Percentiles rank a stretch among this genome's conserved stretches.
These are phyloP conservation scores for Orius insidiosus DNA, from an alignment of 1,140 invertebrate species.

Conservation along the genomic window DNA sequence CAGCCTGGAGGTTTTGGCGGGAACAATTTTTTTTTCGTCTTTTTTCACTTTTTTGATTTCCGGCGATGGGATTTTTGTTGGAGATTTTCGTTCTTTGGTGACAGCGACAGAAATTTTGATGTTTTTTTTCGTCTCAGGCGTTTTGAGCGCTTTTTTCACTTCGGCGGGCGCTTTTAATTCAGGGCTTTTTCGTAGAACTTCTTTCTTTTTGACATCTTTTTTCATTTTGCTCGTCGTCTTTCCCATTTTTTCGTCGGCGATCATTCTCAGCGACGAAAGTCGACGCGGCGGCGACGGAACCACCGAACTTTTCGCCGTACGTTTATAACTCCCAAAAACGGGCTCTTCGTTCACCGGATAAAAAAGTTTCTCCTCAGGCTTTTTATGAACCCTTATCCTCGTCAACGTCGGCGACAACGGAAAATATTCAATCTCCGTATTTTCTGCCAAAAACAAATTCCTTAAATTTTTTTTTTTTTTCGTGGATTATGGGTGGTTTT, in stretches of 20 bases:
- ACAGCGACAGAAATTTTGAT: conserved; percentile 28
- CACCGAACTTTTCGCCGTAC: conserved; percentile 35
- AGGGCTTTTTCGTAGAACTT: conserved; percentile 27
- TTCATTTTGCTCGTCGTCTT: neutral
- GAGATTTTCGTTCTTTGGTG: conserved; percentile 25
- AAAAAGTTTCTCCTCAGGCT: conserved; percentile 32
- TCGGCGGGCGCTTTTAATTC: conserved; percentile 38
- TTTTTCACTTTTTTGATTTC: too few species aligned
- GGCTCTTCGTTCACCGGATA: conserved; percentile 31
- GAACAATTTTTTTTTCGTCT: conserved; percentile 1
- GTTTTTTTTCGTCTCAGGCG: conserved; percentile 28
- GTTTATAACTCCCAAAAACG: conserved; percentile 32
- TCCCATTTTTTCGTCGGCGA: neutral
- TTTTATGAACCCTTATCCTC: conserved; percentile 54
- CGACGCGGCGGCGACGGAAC: conserved; percentile 47
- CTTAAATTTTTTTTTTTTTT: conserved; percentile 6
- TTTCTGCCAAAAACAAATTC: conserved; percentile 19
- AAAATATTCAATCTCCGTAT: conserved; percentile 55
- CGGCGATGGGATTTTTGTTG: neutral
- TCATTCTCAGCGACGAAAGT: conserved; percentile 46
- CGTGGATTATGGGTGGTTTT: neutral
- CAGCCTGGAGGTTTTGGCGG: conserved; percentile 3
- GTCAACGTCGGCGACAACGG: conserved; percentile 61
- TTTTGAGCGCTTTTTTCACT: conserved; percentile 36
- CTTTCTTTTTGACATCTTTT: conserved; percentile 5